Conservation (phyloP, 2,888 invertebrate genomes). For the Nephrotoma guestfalica region DNA sequence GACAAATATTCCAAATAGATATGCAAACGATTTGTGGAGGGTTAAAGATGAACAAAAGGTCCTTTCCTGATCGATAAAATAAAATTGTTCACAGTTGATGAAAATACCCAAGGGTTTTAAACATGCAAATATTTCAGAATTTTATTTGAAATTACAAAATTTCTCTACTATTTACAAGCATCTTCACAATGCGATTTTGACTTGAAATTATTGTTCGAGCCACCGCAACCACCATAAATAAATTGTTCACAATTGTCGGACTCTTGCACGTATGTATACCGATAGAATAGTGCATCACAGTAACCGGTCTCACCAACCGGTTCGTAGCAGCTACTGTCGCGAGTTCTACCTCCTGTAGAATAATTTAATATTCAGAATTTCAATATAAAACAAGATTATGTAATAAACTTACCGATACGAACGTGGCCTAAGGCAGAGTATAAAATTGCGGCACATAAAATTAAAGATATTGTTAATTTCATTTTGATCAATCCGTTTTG, state of each 20-base stretch:
- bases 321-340: neutral
- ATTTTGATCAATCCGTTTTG: neutral
- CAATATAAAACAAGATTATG: neutral
- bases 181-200: neutral
- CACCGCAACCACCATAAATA: neutral
- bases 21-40: too few relatives aligned
- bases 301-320: neutral
- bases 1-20: too few relatives aligned
- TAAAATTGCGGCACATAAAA: neutral
- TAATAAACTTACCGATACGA: neutral
- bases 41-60: too few relatives aligned
- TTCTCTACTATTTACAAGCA: neutral
- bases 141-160: neutral
- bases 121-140: neutral
- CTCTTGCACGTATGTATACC: neutral
- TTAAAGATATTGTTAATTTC: neutral
- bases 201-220: neutral
- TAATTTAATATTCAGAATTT: neutral
- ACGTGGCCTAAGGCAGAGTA: neutral
- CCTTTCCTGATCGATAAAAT: too few relatives aligned
- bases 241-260: neutral
- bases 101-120: too few relatives aligned
- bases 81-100: too few relatives aligned
- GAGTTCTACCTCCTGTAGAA: neutral
- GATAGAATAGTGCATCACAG: neutral